Evolutionary conservation across 92 coral and sea anemone species (phyloP), one percentile per base, ranked within the genome.

Genomic region (Umimayanthus chanpuru): DNA sequence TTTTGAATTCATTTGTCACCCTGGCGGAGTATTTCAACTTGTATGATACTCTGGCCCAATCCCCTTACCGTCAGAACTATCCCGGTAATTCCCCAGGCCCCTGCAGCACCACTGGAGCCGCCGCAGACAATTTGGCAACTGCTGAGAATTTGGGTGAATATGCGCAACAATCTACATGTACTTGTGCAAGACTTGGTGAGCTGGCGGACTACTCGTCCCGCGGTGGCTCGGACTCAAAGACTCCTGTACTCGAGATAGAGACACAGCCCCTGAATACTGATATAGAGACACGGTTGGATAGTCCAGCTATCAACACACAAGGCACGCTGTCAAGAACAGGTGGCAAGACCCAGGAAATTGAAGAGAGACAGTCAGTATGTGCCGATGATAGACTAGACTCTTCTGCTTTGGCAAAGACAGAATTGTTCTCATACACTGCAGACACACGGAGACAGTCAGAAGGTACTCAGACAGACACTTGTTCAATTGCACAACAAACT

Each of bases 1-100:
- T 97, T 67, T 90, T 97, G 68, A 91, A 92, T 82, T 91, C 94
- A 41, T 97, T 93, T 81, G 91, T 97, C 71, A 94, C 92, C 8
- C 79, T 82, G n/a, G 30, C 87, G 11, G 99, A 97, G 77, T 93
- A 92, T 65, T 53, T 68, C 5, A 72, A 88, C 80, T 81, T 97
- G 26, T 79, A 92, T 15, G 93, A 91, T 20, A 88, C 93, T 18
- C 89, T 93, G 39, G 91, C 89, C 49, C 91, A 96, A 80, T 97
- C 98, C 50, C 98, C 99, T 9, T 97, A 97, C 82, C 91, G 91
- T 9, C 93, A 92, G 85, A 65, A 90, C 2, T 36, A 25, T 29
- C 81, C 89, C 4, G 23, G 82, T 14, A 74, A 90, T 28, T 85
- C 89, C 1, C 38, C 80, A 23, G 56, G 77, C 47, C 70, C 90